phyloP scores from a whole-genome alignment of 2,797 vertebrate species.

The Gymnodraco acuticeps region DNA sequence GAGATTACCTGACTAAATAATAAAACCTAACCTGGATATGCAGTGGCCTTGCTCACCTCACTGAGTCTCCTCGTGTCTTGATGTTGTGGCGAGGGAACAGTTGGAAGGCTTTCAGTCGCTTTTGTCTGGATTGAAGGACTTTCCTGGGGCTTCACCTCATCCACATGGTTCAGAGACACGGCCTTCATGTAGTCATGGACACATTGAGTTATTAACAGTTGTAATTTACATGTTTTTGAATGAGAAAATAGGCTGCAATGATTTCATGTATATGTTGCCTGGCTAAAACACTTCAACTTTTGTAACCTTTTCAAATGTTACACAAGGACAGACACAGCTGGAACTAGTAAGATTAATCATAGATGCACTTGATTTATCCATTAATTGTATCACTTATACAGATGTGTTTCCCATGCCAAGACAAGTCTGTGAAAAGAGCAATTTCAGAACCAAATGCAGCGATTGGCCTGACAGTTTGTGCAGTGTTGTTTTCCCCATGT shows the following conservation, averaged over 20 bases:
- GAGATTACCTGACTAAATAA: no score
- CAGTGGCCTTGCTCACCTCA: slow-evolving; percentile 84
- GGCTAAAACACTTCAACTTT: no score
- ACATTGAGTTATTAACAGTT: slow-evolving; percentile 23
- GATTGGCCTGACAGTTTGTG: background rate
- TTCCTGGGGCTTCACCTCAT: slow-evolving; percentile 70
- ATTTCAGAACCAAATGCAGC: slow-evolving; percentile 3
- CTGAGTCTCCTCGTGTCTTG: slow-evolving; percentile 67
- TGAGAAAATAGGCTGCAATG: slow-evolving; percentile 1
- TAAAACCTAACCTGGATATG: slow-evolving; percentile 64
- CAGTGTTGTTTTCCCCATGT: background rate
- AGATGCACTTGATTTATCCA: slow-evolving; percentile 7
- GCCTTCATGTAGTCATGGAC: slow-evolving; percentile 76
- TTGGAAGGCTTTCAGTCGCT: slow-evolving; percentile 70
- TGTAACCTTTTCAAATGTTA: slow-evolving; percentile 1
- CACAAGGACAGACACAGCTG: slow-evolving; percentile 7
- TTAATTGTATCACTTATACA: slow-evolving; percentile 2
- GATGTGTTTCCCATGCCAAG: slow-evolving; percentile 8
- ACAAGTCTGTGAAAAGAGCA: background rate
- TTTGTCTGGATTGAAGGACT: slow-evolving; percentile 52
- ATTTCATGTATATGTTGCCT: no score
- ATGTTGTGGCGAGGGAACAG: slow-evolving; percentile 49
- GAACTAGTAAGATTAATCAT: slow-evolving; percentile 2
- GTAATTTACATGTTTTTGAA: background rate
- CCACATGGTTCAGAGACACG: slow-evolving; percentile 82